Base-by-base conservation (phyloP, 2,113 vertebrate genomes). In the Turnix velox region DNA sequence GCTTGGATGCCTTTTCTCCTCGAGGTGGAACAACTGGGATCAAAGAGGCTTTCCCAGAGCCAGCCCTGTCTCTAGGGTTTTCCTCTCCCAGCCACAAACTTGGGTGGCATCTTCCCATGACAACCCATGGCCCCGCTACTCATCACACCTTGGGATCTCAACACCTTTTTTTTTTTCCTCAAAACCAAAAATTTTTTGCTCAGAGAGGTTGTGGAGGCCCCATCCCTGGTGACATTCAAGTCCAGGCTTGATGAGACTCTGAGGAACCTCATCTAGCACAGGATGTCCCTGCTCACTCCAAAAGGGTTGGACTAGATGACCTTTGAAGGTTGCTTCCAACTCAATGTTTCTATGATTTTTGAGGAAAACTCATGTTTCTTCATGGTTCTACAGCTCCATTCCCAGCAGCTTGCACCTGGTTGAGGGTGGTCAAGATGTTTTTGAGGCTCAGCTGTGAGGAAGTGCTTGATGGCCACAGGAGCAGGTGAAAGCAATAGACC, bases 11-110 rank as follows among this genome's bases (percentile, higher is more conserved):
- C 23, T 88, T 87, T 84, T 52, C 72, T 48, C 2, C 7, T n/a
- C n/a, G n/a, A 24, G 18, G 40, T 93, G 79, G 72, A 0, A 63
- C 59, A 92, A 91, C 0, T 0, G 49, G 91, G 92, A 96, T 94
- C 95, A 95, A 96, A 94, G 95, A 92, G 87, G 74, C 7, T 95
- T 86, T 96, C 94, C 88, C 14, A 1, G 66, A 79, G 72, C 81
- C 95, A 92, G 74, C 92, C 94, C 77, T 92, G 14, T 54, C 89
- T 73, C 54, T 9, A 1, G 37, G 86, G 59, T 4, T 40, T 94
- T 94, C 88, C 43, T 4, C 65, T 96, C 88, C 55, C 2, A 4
- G 58, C 73, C 18, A 0, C 11, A 0, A 46, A 30, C 77, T 1
- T 1, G 1, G 73, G 73, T 0, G 6, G 66, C 65, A 75, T 6